These are phyloP conservation scores for Odontocerum albicorne DNA, from an alignment of 2,888 invertebrate species.

Conservation along the genomic window DNA sequence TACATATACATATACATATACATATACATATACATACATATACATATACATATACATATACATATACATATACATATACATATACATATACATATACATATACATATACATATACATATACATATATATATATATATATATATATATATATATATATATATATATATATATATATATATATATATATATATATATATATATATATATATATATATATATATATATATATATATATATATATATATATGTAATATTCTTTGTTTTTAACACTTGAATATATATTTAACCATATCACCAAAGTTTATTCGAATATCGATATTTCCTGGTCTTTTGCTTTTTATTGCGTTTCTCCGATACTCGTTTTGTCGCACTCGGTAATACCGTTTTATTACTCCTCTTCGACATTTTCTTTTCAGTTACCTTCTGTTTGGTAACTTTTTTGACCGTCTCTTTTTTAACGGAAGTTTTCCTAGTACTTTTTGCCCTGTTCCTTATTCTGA, in stretches of 20 bases:
- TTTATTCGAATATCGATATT: no score
- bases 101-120: constrained; percentile 7
- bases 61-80: constrained; percentile 7
- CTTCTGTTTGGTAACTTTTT: no score
- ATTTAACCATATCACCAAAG: no score
- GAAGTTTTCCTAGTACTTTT: no score
- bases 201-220: constrained; percentile 6
- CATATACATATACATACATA: not conserved
- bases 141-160: constrained; percentile 6
- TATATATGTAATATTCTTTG: constrained; percentile 4
- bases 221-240: constrained; percentile 6
- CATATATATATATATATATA: constrained; percentile 7
- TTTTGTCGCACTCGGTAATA: no score
- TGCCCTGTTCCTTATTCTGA: no score
- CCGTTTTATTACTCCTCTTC: no score
- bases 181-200: constrained; percentile 7
- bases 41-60: constrained; percentile 5
- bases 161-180: constrained; percentile 7
- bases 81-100: constrained; percentile 7
- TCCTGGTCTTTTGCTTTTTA: no score
- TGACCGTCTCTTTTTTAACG: no score
- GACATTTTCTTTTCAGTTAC: no score
- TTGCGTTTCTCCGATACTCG: no score
- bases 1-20: not conserved
- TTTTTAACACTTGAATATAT: not conserved